Evolutionary conservation across 2,797 vertebrate species (phyloP), one percentile per base, ranked within the genome.

Genomic region (Arctocebus calabarensis): DNA sequence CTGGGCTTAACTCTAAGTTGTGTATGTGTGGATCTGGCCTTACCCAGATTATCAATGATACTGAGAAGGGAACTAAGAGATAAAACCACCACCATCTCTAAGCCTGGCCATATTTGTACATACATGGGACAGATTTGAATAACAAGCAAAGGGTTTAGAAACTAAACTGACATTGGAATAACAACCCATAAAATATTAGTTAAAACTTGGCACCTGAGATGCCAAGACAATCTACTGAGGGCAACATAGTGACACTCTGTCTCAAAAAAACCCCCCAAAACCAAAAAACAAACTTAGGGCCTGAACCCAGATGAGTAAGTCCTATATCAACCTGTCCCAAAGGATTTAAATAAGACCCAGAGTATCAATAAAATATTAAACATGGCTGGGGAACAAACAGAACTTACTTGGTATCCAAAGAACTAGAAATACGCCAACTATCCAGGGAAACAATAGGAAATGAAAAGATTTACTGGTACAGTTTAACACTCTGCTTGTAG

Each of bases 21-120:
- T 22, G 5, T 12, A 4, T 1, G 7, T 4, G 20, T 23, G 32
- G 25, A 32, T 37, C 0, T 1, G 23, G 43, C 62, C 45, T 55
- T 23, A 12, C 32, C 29, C 0, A 3, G 10, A 8, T 0, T 0
- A 43, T 8, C 5, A 11, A 9, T 3, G 75, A 40, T 9, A 13
- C 0, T 29, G 23, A 55, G 48, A 61, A 74, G 0, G 7, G n/a
- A 64, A 40, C 32, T n/a, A 5, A 71, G 70, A 43, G 27, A 45
- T 40, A 40, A 27, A 77, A 1, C 55, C 25, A 1, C 68, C 7
- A 5, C 45, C 25, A 1, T 3, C 59, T 71, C 40, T 27, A 17
- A 45, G 48, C 29, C 37, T 59, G 48, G 75, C 10, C 4, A 13
- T 8, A 23, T 1, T 8, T 48, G 25, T 23, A n/a, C 59, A 7